Base-by-base conservation (phyloP, 2,113 vertebrate species). In the Dicaeum eximium region DNA sequence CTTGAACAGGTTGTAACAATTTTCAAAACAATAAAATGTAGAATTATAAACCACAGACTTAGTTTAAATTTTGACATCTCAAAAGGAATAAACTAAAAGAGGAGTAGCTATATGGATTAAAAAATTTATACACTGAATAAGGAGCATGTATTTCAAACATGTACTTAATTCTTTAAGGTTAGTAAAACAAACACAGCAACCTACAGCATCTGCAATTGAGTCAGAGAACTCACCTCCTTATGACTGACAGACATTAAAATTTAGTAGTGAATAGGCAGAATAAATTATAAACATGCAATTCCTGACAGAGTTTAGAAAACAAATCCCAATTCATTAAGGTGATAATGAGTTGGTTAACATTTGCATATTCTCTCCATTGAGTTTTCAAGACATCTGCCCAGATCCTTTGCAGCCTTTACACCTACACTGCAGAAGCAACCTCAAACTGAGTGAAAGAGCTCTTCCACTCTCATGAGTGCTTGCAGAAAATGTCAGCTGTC, bases 321-420 rank as follows among this genome's bases (percentile, higher is more conserved):
- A 95, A 93, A 92, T 88, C 24, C 80, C 69, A 92, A 91, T 96
- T 95, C 91, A 95, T 97, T 95, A 95, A 80, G 56, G 88, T 86
- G 94, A 93, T 94, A 96, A 97, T 94, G 83, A 96, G 91, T 84
- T 88, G 92, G 92, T 95, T 97, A 92, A 74, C 38, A 91, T 94
- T 95, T 96, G n/a, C 92, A 93, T 95, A 80, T 40, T 79, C 31
- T 86, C 73, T 67, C 56, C 64, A 74, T 44, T 38, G 62, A 86
- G 80, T 93, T 94, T 45, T 88, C 72, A 93, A 95, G 86, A 93
- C 83, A 91, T 56, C 47, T 86, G 64, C 53, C 42, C 60, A 64
- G 83, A 83, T 90, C 71, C 67, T 91, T 90, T 44, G 23, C 56
- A 90, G 71, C 13, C 47, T n/a, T 86, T 73, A 37, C 37, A 73